Evolutionary conservation across 2,113 vertebrate species (phyloP).

Genomic region (Istiophorus platypterus): DNA sequence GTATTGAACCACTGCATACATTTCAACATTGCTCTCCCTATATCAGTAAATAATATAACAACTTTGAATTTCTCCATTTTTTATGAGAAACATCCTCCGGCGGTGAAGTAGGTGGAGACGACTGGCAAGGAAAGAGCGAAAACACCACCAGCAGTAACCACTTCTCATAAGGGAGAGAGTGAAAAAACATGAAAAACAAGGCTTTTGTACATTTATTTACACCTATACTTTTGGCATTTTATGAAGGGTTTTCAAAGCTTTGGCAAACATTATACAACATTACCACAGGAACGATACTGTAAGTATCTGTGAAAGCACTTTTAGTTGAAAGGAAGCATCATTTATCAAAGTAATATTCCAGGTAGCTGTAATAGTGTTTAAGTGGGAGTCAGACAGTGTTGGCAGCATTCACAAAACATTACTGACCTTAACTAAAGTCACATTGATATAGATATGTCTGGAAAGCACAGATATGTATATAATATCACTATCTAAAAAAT

Average conservation of each 20-base stretch:
- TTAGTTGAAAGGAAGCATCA: constrained; percentile 5
- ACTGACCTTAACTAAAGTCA: constrained; percentile 5
- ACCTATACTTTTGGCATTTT: neutral
- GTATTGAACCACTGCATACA: neutral
- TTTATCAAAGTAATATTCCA: constrained; percentile 3
- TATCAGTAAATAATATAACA: neutral
- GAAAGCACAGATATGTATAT: constrained; percentile 10
- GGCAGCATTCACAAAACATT: constrained; percentile 16
- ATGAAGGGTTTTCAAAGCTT: neutral
- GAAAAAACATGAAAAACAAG: neutral
- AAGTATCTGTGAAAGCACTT: constrained; percentile 22
- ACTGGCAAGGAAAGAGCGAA: neutral
- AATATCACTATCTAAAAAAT: constrained; percentile 19
- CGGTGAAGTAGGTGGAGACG: neutral
- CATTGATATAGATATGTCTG: neutral
- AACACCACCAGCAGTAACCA: neutral
- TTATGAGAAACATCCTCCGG: neutral
- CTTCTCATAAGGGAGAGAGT: neutral
- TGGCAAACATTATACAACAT: neutral
- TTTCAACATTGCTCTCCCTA: neutral
- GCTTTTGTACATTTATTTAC: neutral
- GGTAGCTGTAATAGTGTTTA: constrained; percentile 4
- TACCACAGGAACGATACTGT: neutral
- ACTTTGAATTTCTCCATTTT: neutral
- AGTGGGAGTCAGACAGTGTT: constrained; percentile 13